These are phyloP conservation scores for Drosophila asahinai DNA, from an alignment of 1,140 invertebrate genomes.

Conservation along the genomic window DNA sequence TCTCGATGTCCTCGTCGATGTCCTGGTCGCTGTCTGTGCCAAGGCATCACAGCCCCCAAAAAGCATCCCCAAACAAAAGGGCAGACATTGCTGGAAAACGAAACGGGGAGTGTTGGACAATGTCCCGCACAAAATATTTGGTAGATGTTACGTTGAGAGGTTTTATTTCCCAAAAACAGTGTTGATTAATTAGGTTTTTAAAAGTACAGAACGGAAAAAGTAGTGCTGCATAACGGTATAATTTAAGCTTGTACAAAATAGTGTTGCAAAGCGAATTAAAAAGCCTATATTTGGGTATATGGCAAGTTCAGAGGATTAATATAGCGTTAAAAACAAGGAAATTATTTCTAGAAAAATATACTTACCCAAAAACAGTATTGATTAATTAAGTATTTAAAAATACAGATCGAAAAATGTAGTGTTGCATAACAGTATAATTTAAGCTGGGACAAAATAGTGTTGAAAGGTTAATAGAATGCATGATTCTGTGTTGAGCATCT, in stretches of 20 bases:
- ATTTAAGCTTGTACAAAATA: background rate
- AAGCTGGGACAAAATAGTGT: background rate
- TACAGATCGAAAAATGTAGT: background rate
- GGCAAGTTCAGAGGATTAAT: too few relatives aligned
- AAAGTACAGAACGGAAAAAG: background rate
- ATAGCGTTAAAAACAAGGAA: too few relatives aligned
- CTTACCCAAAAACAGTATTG: background rate
- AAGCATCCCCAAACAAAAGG: background rate
- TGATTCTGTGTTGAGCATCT: too few relatives aligned
- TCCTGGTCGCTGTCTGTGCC: conserved; percentile 23
- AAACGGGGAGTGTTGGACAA: conserved; percentile 18
- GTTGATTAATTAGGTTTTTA: background rate
- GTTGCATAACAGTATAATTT: background rate
- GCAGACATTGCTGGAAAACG: background rate
- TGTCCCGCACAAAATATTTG: background rate
- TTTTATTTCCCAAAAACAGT: background rate
- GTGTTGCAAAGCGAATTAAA: background rate
- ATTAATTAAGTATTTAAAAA: background rate
- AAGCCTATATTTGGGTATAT: too few relatives aligned
- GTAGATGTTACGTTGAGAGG: too few relatives aligned
- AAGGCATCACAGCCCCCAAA: conserved; percentile 19
- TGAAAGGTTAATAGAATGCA: too few relatives aligned
- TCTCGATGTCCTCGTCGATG: background rate
- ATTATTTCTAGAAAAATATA: too few relatives aligned
- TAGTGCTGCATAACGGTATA: background rate